Base-by-base conservation (phyloP, 2,113 vertebrate species). In the Machaerirhynchus nigripectus region DNA sequence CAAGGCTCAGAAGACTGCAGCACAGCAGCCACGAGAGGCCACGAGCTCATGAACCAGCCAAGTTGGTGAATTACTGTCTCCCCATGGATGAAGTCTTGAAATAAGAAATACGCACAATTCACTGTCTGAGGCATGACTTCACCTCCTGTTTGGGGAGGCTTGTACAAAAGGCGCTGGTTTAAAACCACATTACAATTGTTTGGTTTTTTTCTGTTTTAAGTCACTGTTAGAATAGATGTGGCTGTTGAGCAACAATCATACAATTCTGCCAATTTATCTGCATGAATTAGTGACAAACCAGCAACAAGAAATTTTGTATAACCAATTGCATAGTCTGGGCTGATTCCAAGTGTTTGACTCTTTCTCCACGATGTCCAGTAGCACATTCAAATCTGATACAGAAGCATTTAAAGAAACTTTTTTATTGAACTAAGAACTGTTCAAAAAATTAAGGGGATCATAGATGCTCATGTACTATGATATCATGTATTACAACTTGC, bases 391-490 rank as follows among this genome's bases (percentile, higher is more conserved):
- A 80, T 46, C 28, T 50, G 39, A 49, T 20, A 89, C 7, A 12
- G 11, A 64, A 61, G 17, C 8, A 52, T 37, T 87, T 71, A 37
- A 75, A 40, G 30, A 40, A 39, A 67, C 28, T 67, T 46, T 47
- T 50, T 9, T 24, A 70, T 33, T 75, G 42, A 94, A 69, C 23
- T n/a, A 35, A 80, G 50, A 70, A 31, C 21, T 16, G 8, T 15
- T 22, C 9, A 55, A 70, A 89, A 77, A 79, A 50, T 22, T 8
- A 47, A 2, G 6, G 10, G 37, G 14, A 47, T 55, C 11, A n/a
- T 31, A 86, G 86, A 89, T 16, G 56, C 12, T 73, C 28, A 33
- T 1, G 0, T n/a, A n/a, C 42, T 49, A 30, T 0, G 0, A 40
- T 2, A 65, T 16, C 24, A 28, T 10, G 9, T 24, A 78, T 52